Evolutionary conservation across 1,140 invertebrate species (phyloP), one percentile per base, ranked within the genome.

Genomic region (Protaetia brevitarsis): DNA sequence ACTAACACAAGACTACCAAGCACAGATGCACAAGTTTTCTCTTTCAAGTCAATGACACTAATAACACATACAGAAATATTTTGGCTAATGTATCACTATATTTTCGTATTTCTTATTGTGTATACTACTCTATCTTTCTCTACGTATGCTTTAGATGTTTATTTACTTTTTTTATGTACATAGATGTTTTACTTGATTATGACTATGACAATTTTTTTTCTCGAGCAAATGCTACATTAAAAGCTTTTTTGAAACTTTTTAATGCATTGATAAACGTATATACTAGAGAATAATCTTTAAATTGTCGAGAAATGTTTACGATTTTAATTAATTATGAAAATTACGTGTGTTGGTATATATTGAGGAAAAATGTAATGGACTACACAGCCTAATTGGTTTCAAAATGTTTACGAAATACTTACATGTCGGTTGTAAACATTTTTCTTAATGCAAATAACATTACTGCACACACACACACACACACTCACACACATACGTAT

Each of bases 51-150:
- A 64, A 61, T 62, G 45, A 11, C 8, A 11, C 6, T 56, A 16
- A 11, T 56, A 56, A 56, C 45, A 7, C n/a, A n/a, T n/a, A n/a
- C n/a, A n/a, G n/a, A n/a, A 51, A 51, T 51, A 51, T 51, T 51
- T 59, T 59, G n/a, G 30, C 57, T 27, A 29, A 27, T 59, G 26
- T 23, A 57, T 59, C 10, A 26, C 41, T 51, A 23, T 51, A 51
- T 51, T 51, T 10, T 51, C n/a, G 19, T 5, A 51, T 51, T 23
- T 51, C 19, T 51, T 23, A 19, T 19, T 6, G 3, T 19, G 19
- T 51, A 19, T 10, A 3, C 16, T 51, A n/a, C n/a, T n/a, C n/a
- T n/a, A n/a, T 51, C 6, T 23, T 23, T 51, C 41, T 10, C 41
- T 10, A n/a, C 26, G 11, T 23, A 23, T 23, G 41, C 41, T 45